These are phyloP conservation scores for Lasioglossum lativentre DNA, from an alignment of 2,888 invertebrate species.

Conservation along the genomic window DNA sequence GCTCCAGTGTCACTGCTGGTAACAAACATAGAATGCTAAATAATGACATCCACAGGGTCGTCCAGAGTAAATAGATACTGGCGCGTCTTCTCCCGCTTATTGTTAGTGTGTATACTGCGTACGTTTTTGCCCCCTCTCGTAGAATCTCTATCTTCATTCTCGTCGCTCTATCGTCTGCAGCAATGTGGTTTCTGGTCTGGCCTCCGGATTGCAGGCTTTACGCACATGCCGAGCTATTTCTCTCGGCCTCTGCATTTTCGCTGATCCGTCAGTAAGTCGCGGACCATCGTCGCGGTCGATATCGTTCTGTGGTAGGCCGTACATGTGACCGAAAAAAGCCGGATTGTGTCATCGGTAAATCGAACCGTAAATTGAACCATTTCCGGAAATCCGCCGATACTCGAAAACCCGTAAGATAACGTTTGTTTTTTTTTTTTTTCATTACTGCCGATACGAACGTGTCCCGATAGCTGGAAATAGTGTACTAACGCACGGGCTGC, in stretches of 20 bases:
- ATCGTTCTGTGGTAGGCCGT: constrained; percentile 22
- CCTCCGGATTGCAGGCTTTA: neutral
- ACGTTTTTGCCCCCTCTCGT: neutral
- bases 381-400: constrained; percentile 10
- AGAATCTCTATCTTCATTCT: neutral
- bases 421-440: neutral
- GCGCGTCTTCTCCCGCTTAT: neutral
- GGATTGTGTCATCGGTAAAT: constrained; percentile 21
- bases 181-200: neutral
- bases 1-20: neutral
- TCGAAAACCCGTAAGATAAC: constrained; percentile 3
- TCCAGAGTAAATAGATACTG: neutral
- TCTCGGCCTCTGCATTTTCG: constrained; percentile 49
- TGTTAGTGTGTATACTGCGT: neutral
- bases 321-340: constrained; percentile 40
- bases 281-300: constrained; percentile 56
- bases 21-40: neutral
- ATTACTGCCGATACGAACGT: constrained; percentile 13
- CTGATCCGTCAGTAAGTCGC: constrained; percentile 65
- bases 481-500: neutral
- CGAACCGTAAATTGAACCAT: neutral
- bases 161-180: neutral
- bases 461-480: neutral
- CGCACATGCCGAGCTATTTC: constrained; percentile 52
- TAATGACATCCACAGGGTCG: neutral